Evolutionary conservation across 2,797 vertebrate species (phyloP).

Genomic region (Enteromius anoplus): DNA sequence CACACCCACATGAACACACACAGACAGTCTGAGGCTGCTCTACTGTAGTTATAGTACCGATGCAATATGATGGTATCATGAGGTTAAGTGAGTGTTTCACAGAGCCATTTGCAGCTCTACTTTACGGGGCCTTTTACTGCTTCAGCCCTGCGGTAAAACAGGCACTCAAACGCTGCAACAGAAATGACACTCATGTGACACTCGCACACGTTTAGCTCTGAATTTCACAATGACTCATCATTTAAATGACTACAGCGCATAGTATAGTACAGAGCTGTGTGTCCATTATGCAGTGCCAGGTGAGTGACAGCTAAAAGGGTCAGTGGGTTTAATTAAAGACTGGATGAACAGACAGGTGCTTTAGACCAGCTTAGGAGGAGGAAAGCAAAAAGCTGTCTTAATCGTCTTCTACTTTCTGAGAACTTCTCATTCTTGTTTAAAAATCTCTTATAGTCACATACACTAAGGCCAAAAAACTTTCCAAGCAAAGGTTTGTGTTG

Average conservation of each 20-base stretch:
- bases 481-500: background rate
- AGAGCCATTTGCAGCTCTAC: slow-evolving; percentile 59
- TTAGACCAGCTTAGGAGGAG: background rate
- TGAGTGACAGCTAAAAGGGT: slow-evolving; percentile 40
- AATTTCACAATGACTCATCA: slow-evolving; percentile 44
- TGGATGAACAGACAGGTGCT: slow-evolving; percentile 29
- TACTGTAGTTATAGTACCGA: slow-evolving; percentile 24
- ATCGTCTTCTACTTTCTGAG: background rate
- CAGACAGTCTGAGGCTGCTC: slow-evolving; percentile 45
- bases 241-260: slow-evolving; percentile 27
- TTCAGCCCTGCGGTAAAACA: slow-evolving; percentile 33
- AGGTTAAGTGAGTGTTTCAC: slow-evolving; percentile 62
- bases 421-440: background rate
- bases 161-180: slow-evolving; percentile 27
- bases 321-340: slow-evolving; percentile 35
- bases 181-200: slow-evolving; percentile 22
- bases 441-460: background rate
- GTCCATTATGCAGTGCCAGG: slow-evolving; percentile 13
- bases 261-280: background rate
- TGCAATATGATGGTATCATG: slow-evolving; percentile 36
- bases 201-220: background rate
- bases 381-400: slow-evolving; percentile 2
- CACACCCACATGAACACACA: slow-evolving; percentile 38
- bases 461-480: background rate
- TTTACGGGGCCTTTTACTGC: slow-evolving; percentile 55